Evolutionary conservation across 1,140 invertebrate genomes (phyloP), one percentile per base, ranked within the genome.

Genomic region (Agraylea sexmaculata): DNA sequence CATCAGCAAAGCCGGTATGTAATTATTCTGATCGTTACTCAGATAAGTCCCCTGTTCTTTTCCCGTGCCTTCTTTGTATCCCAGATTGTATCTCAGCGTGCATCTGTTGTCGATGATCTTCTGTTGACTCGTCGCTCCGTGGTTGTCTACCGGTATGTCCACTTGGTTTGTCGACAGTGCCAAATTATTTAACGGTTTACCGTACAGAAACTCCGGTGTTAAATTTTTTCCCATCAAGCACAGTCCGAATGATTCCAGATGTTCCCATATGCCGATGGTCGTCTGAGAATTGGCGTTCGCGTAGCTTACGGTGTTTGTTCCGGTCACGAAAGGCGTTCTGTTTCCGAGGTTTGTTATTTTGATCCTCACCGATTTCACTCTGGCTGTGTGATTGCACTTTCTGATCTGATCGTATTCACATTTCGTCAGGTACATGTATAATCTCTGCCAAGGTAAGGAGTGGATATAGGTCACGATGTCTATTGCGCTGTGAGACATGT

Each of bases 231-330:
- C 42, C 30, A 42, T 11, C 43, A 37, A 33, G 41, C 43, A 37
- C 33, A 44, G 27, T 43, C 19, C 36, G 12, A 43, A 35, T 44
- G 31, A 13, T 19, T 39, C 40, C 39, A 50, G 34, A 20, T 50
- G 30, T 41, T 50, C 45, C 48, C 48, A 47, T 47, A 50, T 44
- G 31, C 48, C 48, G 8, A 52, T 52, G 38, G 51, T 50, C 16
- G 51, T 52, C 43, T 52, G 46, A 13, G 43, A 48, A 17, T 50
- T 52, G 30, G 51, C 51, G 20, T 52, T 52, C 27, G 51, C 51
- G 15, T 46, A 52, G 27, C 47, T 37, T 21, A 50, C 51, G 2
- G 34, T 36, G 16, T 40, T 40, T 10, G 48, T 28, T 20, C 42
- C 40, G 18, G 49, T 34, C 21, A 52, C 34, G 35, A 52, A 52